These are phyloP conservation scores for Rallus crepitans DNA, from an alignment of 2,797 vertebrate genomes.

Conservation along the genomic window DNA sequence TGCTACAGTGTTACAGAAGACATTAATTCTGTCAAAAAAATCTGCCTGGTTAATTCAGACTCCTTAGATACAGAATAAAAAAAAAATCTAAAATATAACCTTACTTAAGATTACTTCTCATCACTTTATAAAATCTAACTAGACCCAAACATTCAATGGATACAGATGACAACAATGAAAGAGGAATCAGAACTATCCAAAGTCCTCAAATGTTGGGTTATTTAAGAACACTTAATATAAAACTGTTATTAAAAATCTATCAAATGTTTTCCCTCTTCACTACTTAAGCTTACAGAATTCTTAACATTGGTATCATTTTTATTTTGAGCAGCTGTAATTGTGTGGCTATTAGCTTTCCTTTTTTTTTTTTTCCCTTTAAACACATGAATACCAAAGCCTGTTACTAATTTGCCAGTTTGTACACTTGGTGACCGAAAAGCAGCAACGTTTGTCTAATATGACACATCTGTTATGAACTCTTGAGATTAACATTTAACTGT, in stretches of 20 bases:
- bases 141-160: not conserved
- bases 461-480: not conserved
- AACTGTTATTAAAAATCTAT: not conserved
- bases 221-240: not conserved
- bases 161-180: not conserved
- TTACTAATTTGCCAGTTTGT: not conserved
- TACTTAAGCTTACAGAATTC: not conserved
- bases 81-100: not conserved
- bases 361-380: not conserved
- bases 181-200: not conserved
- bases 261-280: not conserved
- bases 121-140: not conserved
- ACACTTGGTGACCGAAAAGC: not conserved
- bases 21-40: not conserved
- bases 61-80: not conserved
- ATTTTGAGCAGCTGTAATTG: not conserved
- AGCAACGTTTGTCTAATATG: not conserved
- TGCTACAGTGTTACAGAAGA: not conserved
- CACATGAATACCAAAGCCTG: not conserved
- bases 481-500: not conserved
- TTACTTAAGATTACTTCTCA: not conserved
- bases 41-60: not conserved
- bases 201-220: not conserved
- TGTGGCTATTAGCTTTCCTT: not conserved
- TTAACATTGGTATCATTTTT: not conserved